Evolutionary conservation across 1,140 invertebrate species (phyloP).

Genomic region (Agrypnia vestita): DNA sequence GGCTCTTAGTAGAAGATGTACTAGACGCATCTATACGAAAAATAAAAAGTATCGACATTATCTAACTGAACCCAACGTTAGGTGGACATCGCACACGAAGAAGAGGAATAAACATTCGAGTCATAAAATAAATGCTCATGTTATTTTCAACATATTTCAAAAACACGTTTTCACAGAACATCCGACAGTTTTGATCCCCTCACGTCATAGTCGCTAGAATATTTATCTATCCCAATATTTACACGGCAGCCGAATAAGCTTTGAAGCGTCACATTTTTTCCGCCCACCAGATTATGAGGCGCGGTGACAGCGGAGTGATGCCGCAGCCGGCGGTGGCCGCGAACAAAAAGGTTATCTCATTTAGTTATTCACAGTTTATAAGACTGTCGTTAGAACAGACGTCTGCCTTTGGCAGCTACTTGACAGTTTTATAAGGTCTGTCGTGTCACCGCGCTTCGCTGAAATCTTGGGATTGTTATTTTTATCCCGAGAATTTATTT

Average conservation of each 20-base stretch:
- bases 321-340: background rate
- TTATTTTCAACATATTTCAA: too few species aligned
- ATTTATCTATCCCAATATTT: background rate
- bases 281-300: background rate
- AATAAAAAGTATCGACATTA: too few species aligned
- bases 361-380: slow-evolving; percentile 58
- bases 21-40: too few species aligned
- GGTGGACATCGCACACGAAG: too few species aligned
- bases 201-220: too few species aligned
- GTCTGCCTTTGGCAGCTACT: slow-evolving; percentile 53
- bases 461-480: background rate
- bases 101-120: too few species aligned
- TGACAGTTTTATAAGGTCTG: slow-evolving; percentile 34
- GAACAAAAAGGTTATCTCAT: slow-evolving; percentile 55
- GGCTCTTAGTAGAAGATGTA: too few species aligned
- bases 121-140: too few species aligned
- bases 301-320: slow-evolving; percentile 7
- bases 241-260: background rate
- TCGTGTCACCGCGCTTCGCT: background rate
- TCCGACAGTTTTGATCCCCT: too few species aligned
- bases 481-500: background rate
- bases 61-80: too few species aligned
- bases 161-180: too few species aligned
- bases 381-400: slow-evolving; percentile 58
- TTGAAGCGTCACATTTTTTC: slow-evolving; percentile 3